phyloP scores from a whole-genome alignment of 2,113 vertebrate genomes.

The Asarcornis scutulata region DNA sequence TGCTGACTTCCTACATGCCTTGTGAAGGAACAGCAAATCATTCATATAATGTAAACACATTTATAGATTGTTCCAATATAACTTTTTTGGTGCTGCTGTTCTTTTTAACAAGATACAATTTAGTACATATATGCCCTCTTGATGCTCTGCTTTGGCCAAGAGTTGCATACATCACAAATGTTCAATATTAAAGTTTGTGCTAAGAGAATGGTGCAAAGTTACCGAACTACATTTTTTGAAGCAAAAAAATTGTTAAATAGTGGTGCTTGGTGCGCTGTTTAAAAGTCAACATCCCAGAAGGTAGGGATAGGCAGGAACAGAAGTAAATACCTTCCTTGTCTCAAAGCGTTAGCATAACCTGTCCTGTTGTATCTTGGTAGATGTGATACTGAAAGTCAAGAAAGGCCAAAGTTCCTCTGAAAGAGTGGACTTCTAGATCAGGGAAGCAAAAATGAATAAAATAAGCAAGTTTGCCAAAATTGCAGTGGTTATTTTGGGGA shows the following conservation, averaged over 20 bases:
- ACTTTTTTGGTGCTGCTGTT: conserved; percentile 60
- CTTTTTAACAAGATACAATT: conserved; percentile 53
- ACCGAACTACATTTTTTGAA: not conserved
- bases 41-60: conserved; percentile 72
- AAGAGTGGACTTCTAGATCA: not conserved
- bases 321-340: not conserved
- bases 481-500: not conserved
- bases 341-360: not conserved
- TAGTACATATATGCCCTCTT: conserved; percentile 27
- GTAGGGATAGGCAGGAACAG: not conserved
- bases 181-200: not conserved
- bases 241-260: not conserved
- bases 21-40: conserved; percentile 77
- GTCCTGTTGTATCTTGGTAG: not conserved
- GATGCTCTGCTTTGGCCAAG: conserved; percentile 30
- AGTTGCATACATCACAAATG: conserved; percentile 2
- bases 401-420: not conserved
- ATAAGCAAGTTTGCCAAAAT: not conserved
- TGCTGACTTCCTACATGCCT: conserved; percentile 74
- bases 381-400: not conserved
- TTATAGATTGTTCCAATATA: conserved; percentile 71
- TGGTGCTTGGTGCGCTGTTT: not conserved
- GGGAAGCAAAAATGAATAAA: not conserved
- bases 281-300: conserved; percentile 20
- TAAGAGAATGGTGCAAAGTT: not conserved